Evolutionary conservation across 2,888 invertebrate species (phyloP).

Genomic region (Hirudinaria manillensis): DNA sequence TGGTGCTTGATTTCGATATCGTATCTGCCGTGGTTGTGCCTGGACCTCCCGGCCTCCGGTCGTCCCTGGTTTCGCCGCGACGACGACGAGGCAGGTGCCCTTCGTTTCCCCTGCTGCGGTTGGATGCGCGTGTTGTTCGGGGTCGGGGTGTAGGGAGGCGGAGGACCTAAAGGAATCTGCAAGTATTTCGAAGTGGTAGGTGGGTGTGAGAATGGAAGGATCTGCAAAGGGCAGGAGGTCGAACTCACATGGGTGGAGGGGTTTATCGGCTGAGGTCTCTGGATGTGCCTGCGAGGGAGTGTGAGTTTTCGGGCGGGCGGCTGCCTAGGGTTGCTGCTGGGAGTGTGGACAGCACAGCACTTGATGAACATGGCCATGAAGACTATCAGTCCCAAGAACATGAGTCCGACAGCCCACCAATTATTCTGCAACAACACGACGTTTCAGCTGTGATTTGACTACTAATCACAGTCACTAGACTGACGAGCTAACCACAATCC

Average conservation of each 20-base stretch:
- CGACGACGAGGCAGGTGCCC: neutral
- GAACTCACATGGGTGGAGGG: constrained; percentile 5
- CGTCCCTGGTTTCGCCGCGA: constrained; percentile 11
- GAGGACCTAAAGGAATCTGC: constrained; percentile 21
- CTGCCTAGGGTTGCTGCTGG: constrained; percentile 94
- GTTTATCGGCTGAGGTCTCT: constrained; percentile 29
- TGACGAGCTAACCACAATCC: constrained; percentile 69
- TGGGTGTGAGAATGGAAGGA: neutral
- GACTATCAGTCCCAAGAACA: neutral
- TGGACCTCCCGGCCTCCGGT: neutral
- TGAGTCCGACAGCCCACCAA: constrained; percentile 19
- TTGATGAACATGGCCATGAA: constrained; percentile 76
- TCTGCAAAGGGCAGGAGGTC: neutral
- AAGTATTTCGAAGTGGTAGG: neutral
- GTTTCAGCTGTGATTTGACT: no score
- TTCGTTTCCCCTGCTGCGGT: constrained; percentile 22
- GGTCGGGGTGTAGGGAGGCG: constrained; percentile 15
- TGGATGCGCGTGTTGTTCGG: constrained; percentile 3
- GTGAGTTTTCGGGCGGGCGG: constrained; percentile 87
- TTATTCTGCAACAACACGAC: neutral
- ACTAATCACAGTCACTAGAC: no score
- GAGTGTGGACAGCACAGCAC: constrained; percentile 98
- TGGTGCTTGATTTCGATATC: constrained; percentile 13
- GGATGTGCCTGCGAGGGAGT: constrained; percentile 51
- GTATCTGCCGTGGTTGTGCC: neutral